A percentile compares a stretch with the other conserved stretches of the same genome.
phyloP scores from a whole-genome alignment of 2,113 vertebrate genomes.

The Sylvilagus bachmani region DNA sequence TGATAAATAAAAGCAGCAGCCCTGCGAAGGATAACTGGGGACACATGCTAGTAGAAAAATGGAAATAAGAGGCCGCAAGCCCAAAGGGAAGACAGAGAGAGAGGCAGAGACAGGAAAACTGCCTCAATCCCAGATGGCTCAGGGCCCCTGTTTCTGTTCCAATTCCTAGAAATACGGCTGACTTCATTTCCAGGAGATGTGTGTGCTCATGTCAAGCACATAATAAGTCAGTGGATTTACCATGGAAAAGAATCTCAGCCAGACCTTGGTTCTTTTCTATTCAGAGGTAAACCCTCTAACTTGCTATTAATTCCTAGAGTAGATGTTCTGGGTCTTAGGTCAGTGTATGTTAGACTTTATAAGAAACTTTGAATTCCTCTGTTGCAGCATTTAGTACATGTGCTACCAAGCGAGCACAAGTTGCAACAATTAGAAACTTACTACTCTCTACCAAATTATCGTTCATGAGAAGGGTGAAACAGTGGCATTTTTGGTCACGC shows the following conservation, averaged over 20 bases:
- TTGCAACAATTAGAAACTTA: too few species aligned
- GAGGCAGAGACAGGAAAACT: background rate
- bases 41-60: too few species aligned
- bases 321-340: background rate
- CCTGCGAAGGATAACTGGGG: background rate
- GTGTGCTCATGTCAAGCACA: background rate
- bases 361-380: background rate
- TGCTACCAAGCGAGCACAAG: too few species aligned
- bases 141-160: fast-evolving
- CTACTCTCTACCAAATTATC: background rate
- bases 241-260: background rate
- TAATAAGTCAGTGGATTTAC: too few species aligned
- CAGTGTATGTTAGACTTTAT: background rate
- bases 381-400: too few species aligned
- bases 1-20: fast-evolving
- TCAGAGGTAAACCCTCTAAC: background rate
- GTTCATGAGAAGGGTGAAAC: background rate
- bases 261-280: background rate
- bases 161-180: background rate
- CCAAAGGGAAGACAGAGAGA: too few species aligned
- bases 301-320: background rate
- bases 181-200: too few species aligned
- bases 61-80: background rate
- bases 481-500: background rate
- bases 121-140: fast-evolving